These are phyloP conservation scores for Coptodon rendalli DNA, from an alignment of 2,113 vertebrate species.

Conservation along the genomic window DNA sequence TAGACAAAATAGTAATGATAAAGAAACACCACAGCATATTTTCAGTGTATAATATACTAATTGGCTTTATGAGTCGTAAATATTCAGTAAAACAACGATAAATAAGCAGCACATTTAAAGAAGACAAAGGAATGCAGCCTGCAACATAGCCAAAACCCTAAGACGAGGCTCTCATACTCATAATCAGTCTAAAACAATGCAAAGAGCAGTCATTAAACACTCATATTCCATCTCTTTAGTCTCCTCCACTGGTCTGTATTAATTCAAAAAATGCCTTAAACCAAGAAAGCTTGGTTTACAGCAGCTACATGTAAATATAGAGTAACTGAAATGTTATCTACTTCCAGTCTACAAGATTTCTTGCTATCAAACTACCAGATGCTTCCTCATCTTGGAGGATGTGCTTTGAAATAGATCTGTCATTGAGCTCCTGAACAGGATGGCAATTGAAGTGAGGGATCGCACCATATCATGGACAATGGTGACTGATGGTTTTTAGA, in stretches of 20 bases:
- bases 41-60: neutral
- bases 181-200: neutral
- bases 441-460: neutral
- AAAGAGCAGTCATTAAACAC: neutral
- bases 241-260: neutral
- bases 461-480: neutral
- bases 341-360: neutral
- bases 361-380: neutral
- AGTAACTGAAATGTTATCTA: neutral
- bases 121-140: neutral
- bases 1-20: neutral
- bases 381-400: slow-evolving; percentile 28
- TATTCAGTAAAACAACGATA: neutral
- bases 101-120: neutral
- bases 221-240: neutral
- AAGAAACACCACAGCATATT: neutral
- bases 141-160: neutral
- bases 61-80: neutral
- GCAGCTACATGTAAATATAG: neutral
- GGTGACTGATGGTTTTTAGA: neutral
- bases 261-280: neutral
- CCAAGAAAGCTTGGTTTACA: neutral
- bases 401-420: neutral
- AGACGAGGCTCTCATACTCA: neutral
- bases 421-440: neutral